Percentiles rank a stretch among this genome's conserved stretches.
phyloP scores from a whole-genome alignment of 1,140 invertebrate species.

The Lamellibrachia luymesi region DNA sequence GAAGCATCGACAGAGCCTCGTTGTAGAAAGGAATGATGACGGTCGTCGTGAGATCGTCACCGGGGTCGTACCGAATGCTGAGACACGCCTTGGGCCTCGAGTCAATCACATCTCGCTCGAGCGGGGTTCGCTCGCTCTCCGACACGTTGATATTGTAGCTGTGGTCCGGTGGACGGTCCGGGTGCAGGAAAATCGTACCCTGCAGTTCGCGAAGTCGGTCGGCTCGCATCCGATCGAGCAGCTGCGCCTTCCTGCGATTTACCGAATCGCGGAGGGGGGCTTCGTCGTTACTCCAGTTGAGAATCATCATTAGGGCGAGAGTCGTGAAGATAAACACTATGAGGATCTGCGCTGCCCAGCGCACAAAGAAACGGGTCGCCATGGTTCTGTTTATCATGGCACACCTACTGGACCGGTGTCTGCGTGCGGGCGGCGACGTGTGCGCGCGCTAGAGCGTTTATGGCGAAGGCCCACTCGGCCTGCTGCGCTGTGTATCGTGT shows the following conservation, averaged over 20 bases:
- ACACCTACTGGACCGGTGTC: too few species aligned
- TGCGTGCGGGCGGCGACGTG: background rate
- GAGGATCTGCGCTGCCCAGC: conserved; percentile 12
- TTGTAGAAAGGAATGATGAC: conserved; percentile 96
- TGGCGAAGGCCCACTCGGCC: too few species aligned
- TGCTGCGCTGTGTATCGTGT: background rate
- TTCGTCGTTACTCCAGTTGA: background rate
- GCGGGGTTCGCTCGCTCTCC: conserved; percentile 24
- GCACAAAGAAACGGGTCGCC: background rate
- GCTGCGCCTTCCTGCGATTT: background rate
- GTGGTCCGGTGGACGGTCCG: conserved; percentile 24
- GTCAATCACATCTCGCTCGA: conserved; percentile 26
- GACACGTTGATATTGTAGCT: conserved; percentile 31
- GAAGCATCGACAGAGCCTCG: conserved; percentile 85
- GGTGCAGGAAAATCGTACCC: conserved; percentile 25
- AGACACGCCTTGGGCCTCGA: conserved; percentile 23
- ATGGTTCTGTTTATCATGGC: background rate
- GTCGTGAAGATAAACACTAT: conserved; percentile 27
- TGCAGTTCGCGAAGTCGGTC: conserved; percentile 24
- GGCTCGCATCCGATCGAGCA: conserved; percentile 11
- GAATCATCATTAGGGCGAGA: conserved; percentile 20
- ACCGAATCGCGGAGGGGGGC: background rate
- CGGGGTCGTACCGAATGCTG: conserved; percentile 34
- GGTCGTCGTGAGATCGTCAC: conserved; percentile 69
- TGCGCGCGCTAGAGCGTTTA: background rate